Conservation (phyloP, 2,113 vertebrate genomes). For the Laticauda laticaudata region DNA sequence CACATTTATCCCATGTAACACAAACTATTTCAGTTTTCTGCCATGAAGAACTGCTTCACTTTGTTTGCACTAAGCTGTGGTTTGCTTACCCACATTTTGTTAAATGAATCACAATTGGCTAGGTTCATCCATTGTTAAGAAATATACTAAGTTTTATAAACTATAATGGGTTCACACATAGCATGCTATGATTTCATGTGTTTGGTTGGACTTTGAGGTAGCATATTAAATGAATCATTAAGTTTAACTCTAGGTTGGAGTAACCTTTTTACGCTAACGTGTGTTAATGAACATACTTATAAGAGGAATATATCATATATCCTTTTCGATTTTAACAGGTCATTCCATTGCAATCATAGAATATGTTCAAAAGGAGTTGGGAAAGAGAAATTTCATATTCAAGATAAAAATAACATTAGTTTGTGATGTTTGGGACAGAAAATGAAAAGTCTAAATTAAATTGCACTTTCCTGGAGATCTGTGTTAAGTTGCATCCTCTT, state of each 20-base stretch:
- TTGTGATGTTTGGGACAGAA: not conserved
- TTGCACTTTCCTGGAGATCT: not conserved
- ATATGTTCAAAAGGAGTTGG: not conserved
- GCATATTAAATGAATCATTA: not conserved
- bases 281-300: not conserved
- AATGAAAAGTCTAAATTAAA: not conserved
- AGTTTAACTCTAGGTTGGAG: not conserved
- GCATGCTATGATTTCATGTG: not conserved
- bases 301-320: not conserved
- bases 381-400: not conserved
- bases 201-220: not conserved
- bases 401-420: not conserved
- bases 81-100: not conserved
- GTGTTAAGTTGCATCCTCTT: not conserved
- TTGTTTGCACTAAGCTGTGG: not conserved
- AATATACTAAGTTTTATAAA: not conserved
- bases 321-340: not conserved
- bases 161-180: not conserved
- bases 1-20: not conserved
- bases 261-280: not conserved
- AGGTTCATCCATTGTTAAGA: not conserved
- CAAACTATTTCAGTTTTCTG: not conserved
- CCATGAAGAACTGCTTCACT: not conserved
- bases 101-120: not conserved
- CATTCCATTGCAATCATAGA: not conserved